phyloP scores from a whole-genome alignment of 2,888 invertebrate genomes.

The Diaphora mendica region DNA sequence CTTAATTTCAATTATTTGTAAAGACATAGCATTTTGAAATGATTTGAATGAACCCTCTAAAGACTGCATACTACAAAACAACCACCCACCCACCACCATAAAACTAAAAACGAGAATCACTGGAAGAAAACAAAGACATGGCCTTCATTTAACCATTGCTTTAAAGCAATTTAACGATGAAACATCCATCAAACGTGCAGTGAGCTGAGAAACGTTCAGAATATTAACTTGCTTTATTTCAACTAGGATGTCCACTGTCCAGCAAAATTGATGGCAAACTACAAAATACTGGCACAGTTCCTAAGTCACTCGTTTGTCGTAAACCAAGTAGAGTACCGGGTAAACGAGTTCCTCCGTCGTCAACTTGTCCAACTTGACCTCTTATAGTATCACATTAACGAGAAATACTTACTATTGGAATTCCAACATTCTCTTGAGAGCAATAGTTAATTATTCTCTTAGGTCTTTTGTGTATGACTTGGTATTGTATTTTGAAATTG shows the following conservation, averaged over 20 bases:
- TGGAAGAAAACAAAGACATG: too few species aligned
- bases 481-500: background rate
- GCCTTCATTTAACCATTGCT: background rate
- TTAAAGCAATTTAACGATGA: background rate
- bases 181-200: background rate
- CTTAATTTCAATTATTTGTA: too few species aligned
- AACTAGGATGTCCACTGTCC: background rate
- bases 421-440: background rate
- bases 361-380: slow-evolving; percentile 1
- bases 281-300: background rate
- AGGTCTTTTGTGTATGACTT: background rate
- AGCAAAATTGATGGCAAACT: slow-evolving; percentile 3
- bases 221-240: background rate
- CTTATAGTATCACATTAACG: slow-evolving; percentile 6
- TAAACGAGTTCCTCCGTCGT: slow-evolving; percentile 5
- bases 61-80: too few species aligned
- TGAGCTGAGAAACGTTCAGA: background rate
- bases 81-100: too few species aligned
- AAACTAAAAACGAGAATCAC: too few species aligned
- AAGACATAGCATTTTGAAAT: too few species aligned
- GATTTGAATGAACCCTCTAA: too few species aligned
- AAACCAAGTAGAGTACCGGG: background rate
- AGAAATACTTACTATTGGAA: background rate
- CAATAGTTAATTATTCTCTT: background rate
- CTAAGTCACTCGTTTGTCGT: background rate